A percentile compares a stretch with the other conserved stretches of the same genome.
These are phyloP conservation scores for Ia io DNA, from an alignment of 2,113 vertebrate species.

Conservation along the genomic window DNA sequence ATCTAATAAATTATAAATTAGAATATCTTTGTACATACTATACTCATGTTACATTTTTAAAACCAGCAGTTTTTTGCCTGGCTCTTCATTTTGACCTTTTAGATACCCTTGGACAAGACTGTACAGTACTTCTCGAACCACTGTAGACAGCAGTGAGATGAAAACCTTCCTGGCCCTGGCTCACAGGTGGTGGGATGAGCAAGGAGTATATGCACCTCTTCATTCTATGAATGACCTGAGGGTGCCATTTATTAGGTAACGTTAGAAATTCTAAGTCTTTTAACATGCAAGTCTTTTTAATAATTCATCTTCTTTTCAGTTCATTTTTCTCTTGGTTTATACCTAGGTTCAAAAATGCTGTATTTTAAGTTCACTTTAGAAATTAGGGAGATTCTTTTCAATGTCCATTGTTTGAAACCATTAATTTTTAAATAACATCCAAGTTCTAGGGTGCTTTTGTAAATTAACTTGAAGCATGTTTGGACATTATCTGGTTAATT, in stretches of 20 bases:
- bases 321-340: conserved; percentile 35
- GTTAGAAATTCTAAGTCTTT: conserved; percentile 1
- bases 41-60: not conserved
- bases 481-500: not conserved
- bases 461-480: conserved; percentile 11
- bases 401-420: not conserved
- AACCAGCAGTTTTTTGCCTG: not conserved
- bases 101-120: conserved; percentile 70
- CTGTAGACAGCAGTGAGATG: conserved; percentile 90
- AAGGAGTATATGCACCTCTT: conserved; percentile 90
- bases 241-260: conserved; percentile 95
- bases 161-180: conserved; percentile 91
- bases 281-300: not conserved
- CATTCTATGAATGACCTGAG: conserved; percentile 96
- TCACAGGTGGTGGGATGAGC: conserved; percentile 95
- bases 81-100: conserved; percentile 39
- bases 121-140: conserved; percentile 81
- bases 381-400: conserved; percentile 2
- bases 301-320: conserved; percentile 13
- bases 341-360: conserved; percentile 29
- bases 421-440: not conserved
- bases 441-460: conserved; percentile 5
- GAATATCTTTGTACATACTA: not conserved
- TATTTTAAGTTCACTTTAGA: conserved; percentile 37
- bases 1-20: not conserved